Base-by-base conservation (phyloP, 30 jellyfish, hydroid and myxozoan genomes). In the Aurelia sp. region DNA sequence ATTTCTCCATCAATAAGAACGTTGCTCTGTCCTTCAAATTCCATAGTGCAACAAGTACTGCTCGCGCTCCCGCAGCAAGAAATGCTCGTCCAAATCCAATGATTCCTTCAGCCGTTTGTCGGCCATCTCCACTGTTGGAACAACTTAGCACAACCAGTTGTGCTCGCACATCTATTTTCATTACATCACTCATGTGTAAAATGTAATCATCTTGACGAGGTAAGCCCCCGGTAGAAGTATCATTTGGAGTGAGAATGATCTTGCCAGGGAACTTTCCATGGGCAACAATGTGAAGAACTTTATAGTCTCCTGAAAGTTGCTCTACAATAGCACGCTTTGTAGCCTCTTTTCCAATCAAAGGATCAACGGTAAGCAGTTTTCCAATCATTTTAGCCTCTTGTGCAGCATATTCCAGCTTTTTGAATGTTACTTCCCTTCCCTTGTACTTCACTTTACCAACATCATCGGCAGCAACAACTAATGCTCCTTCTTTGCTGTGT, bases 11-110 rank as follows among this genome's bases (percentile, higher is more conserved):
- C 10, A 59, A 59, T 18, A 18, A 5, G 24, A 18, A 18, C 33
- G 69, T 59, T 21, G 69, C 24, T 21, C 33, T 59, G 27, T 59
- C 69, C 16, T 21, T n/a, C 24, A 59, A 13, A 21, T n/a, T 1
- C 69, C 69, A 59, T 33, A 59, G 10, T 21, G 69, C 69, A n/a
- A 59, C 69, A 15, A 59, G 69, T 59, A 59, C 69, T 21, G 69
- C 69, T 7, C 69, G 69, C 16, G 33, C 69, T 18, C 69, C 69
- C 16, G 69, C 69, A 59, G 69, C 69, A 4, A 59, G 69, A 59
- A 59, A 59, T 12, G 69, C 69, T 13, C 69, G 69, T 9, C 33
- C 69, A 18, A 59, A 21, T 13, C 69, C 69, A 59, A 59, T 59
- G 24, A 59, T 59, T 59, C 69, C 69, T 59, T 59, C 69, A 0